A percentile compares a stretch with the other conserved stretches of the same genome.
phyloP scores from a whole-genome alignment of 2,797 vertebrate species.

The Corythornis leucogaster region DNA sequence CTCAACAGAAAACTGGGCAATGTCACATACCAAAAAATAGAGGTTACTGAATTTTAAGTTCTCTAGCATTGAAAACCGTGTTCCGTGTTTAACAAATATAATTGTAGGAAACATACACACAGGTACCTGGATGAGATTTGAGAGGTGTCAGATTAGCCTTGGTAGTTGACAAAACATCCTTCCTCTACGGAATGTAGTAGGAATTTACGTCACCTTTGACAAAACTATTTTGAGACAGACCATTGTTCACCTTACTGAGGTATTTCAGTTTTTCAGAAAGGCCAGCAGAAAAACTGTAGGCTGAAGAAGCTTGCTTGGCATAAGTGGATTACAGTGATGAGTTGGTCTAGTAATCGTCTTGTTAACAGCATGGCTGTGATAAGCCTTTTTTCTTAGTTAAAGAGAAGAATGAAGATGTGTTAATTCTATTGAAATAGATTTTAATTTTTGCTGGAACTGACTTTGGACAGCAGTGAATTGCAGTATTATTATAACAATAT shows the following conservation, averaged over 20 bases:
- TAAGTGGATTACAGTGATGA: neutral
- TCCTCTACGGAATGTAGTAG: accelerated
- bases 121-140: neutral
- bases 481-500: neutral
- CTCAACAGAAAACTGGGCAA: neutral
- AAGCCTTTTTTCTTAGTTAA: neutral
- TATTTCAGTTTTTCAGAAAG: neutral
- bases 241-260: neutral
- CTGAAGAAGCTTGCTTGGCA: neutral
- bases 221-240: neutral
- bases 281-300: neutral
- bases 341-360: neutral
- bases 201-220: neutral
- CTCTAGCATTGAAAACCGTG: neutral
- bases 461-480: neutral
- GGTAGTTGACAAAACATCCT: neutral
- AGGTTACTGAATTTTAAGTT: neutral
- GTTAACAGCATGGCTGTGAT: neutral
- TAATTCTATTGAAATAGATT: neutral
- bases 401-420: neutral
- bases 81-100: neutral
- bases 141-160: neutral
- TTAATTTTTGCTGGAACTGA: neutral
- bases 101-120: neutral
- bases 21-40: neutral